Base-by-base conservation (phyloP, 2,113 vertebrate genomes). In the Malaclemys terrapin region DNA sequence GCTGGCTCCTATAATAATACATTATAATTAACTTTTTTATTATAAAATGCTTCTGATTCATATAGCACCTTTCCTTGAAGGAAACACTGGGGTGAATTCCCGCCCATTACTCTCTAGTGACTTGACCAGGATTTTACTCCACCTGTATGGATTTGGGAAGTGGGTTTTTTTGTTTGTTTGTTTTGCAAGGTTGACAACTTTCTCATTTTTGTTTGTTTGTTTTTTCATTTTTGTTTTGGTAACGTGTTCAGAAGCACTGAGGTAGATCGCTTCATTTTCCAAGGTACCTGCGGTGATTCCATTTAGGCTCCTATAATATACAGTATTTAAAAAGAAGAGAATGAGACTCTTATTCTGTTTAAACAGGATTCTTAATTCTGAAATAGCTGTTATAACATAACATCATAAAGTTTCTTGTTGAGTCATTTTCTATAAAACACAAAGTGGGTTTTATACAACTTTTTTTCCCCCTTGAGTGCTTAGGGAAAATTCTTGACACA, bases 401-500 rank as follows among this genome's bases (percentile, higher is more conserved):
- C 86, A 90, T 93, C 27, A 93, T 96, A 96, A 97, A 96, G 86
- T 95, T 82, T 76, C 81, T 93, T 87, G 20, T 22, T 89, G 75
- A 16, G 69, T 96, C 54, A 50, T 80, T 95, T 94, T 93, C 87
- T 96, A 54, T 94, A 95, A 96, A 97, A 91, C 5, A 94, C 75
- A 95, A 95, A 89, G 92, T 65, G 80, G 35, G 85, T 88, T 95
- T 93, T 94, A 93, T 91, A 52, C 56, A 92, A 69, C 65, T 91
- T 57, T 95, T 95, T 84, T 92, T 82, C 11, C 5, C 22, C 20
- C 50, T 78, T 19, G 1, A 72, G 65, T 86, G 56, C 91, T 97
- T 93, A 93, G 79, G 90, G 86, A 16, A 96, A 96, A 97, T 92
- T 96, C 56, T 95, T 91, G 82, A 89, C 89, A 93, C 96, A 94